Evolutionary conservation across 2,888 invertebrate genomes (phyloP).

Genomic region (Rotaria macrura): DNA sequence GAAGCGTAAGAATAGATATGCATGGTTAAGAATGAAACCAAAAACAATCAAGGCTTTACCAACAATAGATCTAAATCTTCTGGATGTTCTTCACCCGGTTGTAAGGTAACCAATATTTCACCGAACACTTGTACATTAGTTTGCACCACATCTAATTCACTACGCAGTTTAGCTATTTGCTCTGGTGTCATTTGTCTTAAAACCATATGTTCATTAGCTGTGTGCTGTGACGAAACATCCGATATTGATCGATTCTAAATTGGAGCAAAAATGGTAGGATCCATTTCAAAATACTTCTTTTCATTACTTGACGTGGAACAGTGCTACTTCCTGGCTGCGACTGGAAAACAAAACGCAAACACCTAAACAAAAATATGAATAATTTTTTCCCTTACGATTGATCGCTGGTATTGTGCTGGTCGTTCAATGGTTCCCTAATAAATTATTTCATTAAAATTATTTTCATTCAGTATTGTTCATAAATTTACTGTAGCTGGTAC

Average conservation of each 20-base stretch:
- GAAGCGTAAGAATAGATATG: no score
- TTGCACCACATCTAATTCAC: constrained; percentile 82
- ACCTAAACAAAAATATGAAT: no score
- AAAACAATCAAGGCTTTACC: constrained; percentile 51
- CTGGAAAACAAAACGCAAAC: background rate
- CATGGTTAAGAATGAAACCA: no score
- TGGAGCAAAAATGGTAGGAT: background rate
- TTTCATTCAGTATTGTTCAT: no score
- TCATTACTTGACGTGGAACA: background rate
- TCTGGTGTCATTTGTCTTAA: constrained; percentile 54
- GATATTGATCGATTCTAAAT: background rate
- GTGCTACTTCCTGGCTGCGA: background rate
- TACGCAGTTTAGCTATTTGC: constrained; percentile 75
- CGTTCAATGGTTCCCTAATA: background rate
- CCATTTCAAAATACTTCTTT: background rate
- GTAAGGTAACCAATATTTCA: constrained; percentile 84
- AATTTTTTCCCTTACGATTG: background rate
- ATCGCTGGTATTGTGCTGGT: background rate
- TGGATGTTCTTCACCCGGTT: constrained; percentile 68
- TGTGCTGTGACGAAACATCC: background rate
- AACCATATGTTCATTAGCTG: background rate
- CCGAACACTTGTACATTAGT: constrained; percentile 68
- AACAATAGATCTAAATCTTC: constrained; percentile 76
- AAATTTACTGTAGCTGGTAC: background rate
- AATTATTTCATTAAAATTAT: background rate